These are phyloP conservation scores for Tympanuchus pallidicinctus DNA, from an alignment of 2,113 vertebrate species.

Conservation along the genomic window DNA sequence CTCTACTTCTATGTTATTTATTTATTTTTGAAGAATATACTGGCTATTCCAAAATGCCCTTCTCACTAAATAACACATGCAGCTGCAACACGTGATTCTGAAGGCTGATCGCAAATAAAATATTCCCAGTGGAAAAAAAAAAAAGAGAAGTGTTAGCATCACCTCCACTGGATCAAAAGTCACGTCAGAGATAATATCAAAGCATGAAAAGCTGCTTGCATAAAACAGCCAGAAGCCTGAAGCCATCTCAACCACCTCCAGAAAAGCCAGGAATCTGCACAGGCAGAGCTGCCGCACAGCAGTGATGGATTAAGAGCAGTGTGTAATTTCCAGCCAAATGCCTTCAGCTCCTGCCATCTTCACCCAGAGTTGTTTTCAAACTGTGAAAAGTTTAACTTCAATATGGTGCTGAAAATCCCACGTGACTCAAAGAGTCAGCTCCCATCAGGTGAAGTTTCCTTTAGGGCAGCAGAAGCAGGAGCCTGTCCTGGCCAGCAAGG, in stretches of 20 bases:
- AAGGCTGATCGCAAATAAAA: slow-evolving; percentile 24
- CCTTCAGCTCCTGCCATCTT: slow-evolving; percentile 25
- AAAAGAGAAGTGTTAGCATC: slow-evolving; percentile 34
- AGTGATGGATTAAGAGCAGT: slow-evolving; percentile 5
- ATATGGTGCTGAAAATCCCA: not conserved
- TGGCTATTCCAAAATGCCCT: not conserved
- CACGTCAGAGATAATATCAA: slow-evolving; percentile 55
- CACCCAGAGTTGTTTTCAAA: slow-evolving; percentile 25
- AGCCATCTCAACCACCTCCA: slow-evolving; percentile 55
- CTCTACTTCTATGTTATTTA: too few species aligned
- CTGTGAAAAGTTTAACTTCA: not conserved
- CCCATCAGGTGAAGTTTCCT: not conserved
- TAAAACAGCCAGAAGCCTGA: slow-evolving; percentile 61
- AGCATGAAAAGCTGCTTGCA: slow-evolving; percentile 55
- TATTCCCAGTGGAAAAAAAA: slow-evolving; percentile 51
- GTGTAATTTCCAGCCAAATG: not conserved
- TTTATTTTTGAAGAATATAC: not conserved
- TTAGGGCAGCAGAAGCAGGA: not conserved
- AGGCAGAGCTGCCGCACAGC: not conserved
- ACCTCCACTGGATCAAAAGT: slow-evolving; percentile 59
- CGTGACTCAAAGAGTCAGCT: not conserved
- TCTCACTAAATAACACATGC: not conserved
- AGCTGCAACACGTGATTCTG: not conserved
- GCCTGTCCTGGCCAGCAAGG: not conserved
- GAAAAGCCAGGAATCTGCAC: not conserved